Conservation (phyloP, 35 echinoderm and acorn worm genomes). For the Ophioderma brevispina region DNA sequence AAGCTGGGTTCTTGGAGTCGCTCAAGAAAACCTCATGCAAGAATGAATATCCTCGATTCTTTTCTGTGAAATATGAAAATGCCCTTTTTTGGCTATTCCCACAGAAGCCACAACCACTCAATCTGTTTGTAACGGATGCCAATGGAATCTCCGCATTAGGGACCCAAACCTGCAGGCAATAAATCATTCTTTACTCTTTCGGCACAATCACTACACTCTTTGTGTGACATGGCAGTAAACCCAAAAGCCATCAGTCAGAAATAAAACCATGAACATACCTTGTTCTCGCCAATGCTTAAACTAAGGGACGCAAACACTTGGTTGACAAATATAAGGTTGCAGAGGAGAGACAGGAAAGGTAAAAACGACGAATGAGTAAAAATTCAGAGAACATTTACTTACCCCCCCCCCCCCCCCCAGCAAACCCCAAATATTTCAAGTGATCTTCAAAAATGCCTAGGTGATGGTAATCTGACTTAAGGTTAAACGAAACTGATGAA, state of each 20-base stretch:
- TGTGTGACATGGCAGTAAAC: neutral
- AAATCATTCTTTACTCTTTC: neutral
- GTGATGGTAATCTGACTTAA: slow-evolving; percentile 51
- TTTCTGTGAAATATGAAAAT: neutral
- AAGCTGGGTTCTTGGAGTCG: neutral
- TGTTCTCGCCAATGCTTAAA: neutral
- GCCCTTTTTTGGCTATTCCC: neutral
- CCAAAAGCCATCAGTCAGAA: neutral
- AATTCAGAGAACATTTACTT: neutral
- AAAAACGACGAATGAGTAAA: slow-evolving; percentile 21
- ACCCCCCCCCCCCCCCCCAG: no score
- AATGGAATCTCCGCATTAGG: neutral
- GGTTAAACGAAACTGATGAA: slow-evolving; percentile 41
- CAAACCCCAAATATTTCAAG: slow-evolving; percentile 23
- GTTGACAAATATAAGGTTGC: slow-evolving; percentile 14
- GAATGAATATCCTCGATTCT: neutral
- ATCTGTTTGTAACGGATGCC: neutral
- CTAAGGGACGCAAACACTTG: neutral
- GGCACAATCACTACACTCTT: neutral
- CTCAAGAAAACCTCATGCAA: neutral
- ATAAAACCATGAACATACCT: neutral
- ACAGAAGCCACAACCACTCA: slow-evolving; percentile 16
- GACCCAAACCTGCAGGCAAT: neutral
- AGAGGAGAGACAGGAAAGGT: slow-evolving; percentile 45
- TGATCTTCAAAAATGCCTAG: slow-evolving; percentile 42